Evolutionary conservation across 2,888 invertebrate species (phyloP).

Genomic region (Octonoba sinensis): DNA sequence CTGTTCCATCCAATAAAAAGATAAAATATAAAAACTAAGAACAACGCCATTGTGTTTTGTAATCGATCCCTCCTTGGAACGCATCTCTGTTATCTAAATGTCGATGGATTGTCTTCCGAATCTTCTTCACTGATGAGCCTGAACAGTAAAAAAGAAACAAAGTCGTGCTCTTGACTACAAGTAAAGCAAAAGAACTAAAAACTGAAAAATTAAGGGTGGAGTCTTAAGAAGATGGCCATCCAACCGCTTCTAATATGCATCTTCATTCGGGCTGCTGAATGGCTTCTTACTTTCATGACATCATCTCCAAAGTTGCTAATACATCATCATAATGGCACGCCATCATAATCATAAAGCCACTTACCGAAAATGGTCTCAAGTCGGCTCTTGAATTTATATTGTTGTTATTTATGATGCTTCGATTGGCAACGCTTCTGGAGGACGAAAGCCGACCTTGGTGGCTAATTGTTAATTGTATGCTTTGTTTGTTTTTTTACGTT

Average conservation of each 20-base stretch:
- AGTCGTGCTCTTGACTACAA: slow-evolving; percentile 21
- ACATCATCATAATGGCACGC: slow-evolving; percentile 60
- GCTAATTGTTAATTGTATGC: slow-evolving; percentile 48
- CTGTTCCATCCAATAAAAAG: neutral
- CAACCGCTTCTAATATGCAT: slow-evolving; percentile 35
- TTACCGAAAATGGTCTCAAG: slow-evolving; percentile 57
- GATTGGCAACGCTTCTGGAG: slow-evolving; percentile 42
- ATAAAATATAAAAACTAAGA: neutral
- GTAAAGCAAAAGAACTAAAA: slow-evolving; percentile 13
- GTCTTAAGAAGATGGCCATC: slow-evolving; percentile 10
- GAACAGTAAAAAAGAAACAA: neutral
- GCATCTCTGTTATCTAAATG: slow-evolving; percentile 28
- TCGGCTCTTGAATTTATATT: neutral
- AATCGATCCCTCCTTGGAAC: neutral
- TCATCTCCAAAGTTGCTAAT: slow-evolving; percentile 41
- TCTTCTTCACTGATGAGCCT: slow-evolving; percentile 27
- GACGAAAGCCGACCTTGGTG: slow-evolving; percentile 49
- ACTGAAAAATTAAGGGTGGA: slow-evolving; percentile 41
- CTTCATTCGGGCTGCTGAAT: slow-evolving; percentile 33
- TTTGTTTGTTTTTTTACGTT: slow-evolving; percentile 7
- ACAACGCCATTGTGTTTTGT: neutral
- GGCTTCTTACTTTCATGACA: slow-evolving; percentile 41
- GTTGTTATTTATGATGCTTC: slow-evolving; percentile 18
- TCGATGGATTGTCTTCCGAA: slow-evolving; percentile 50
- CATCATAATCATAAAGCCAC: slow-evolving; percentile 60